Percentiles rank a stretch among this genome's conserved stretches.
These are phyloP conservation scores for Eubasilissa splendida DNA, from an alignment of 2,888 invertebrate species.

Conservation along the genomic window DNA sequence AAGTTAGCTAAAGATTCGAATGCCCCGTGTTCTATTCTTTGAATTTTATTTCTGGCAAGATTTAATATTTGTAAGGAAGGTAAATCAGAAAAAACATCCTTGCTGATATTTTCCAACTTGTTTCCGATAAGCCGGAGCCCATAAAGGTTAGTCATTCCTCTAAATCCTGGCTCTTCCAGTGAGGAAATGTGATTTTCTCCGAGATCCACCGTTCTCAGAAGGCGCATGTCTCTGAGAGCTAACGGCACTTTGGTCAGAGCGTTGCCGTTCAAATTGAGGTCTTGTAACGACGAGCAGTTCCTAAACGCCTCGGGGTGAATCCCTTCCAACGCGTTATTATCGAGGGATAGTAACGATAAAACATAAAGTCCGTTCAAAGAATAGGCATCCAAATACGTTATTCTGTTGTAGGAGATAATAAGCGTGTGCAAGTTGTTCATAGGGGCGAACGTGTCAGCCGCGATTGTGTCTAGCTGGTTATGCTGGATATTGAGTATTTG, in stretches of 20 bases:
- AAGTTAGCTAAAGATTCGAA: constrained; percentile 86
- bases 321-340: constrained; percentile 87
- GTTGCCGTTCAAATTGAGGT: constrained; percentile 92
- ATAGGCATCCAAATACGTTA: constrained; percentile 88
- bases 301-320: constrained; percentile 91
- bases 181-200: constrained; percentile 91
- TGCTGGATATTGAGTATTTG: constrained; percentile 89
- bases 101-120: constrained; percentile 86
- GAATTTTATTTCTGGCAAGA: constrained; percentile 88
- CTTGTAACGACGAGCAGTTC: constrained; percentile 92
- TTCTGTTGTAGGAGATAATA: constrained; percentile 88
- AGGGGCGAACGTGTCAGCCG: constrained; percentile 90
- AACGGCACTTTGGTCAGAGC: constrained; percentile 84
- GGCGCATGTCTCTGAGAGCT: constrained; percentile 88
- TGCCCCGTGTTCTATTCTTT: constrained; percentile 83
- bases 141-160: constrained; percentile 88
- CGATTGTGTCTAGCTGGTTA: constrained; percentile 87
- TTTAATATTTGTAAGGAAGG: constrained; percentile 89
- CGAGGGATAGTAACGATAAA: constrained; percentile 86
- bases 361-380: constrained; percentile 92
- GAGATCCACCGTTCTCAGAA: constrained; percentile 89
- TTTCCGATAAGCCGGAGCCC: constrained; percentile 92
- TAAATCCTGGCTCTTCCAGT: constrained; percentile 86
- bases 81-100: constrained; percentile 84
- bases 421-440: constrained; percentile 94